These are phyloP conservation scores for Scolanthus callimorphus DNA, from an alignment of 92 coral and sea anemone genomes.

Conservation along the genomic window DNA sequence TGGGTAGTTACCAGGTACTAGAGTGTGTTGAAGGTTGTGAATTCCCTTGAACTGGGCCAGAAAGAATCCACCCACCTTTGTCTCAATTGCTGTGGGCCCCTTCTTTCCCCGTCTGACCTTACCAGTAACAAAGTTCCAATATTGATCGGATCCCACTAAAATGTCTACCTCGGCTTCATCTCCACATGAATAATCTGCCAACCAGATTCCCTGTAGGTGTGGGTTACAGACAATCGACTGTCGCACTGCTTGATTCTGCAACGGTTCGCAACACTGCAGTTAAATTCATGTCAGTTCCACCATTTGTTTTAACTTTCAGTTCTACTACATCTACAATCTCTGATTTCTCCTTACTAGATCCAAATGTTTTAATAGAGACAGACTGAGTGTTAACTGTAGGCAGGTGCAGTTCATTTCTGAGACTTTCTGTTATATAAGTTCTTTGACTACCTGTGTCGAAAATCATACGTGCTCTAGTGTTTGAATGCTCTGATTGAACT, in stretches of 20 bases:
- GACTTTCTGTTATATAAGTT: slow-evolving; percentile 22
- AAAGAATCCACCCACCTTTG: too few relatives aligned
- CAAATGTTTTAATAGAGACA: slow-evolving; percentile 45
- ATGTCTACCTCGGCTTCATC: too few relatives aligned
- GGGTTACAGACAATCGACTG: neutral
- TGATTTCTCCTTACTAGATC: slow-evolving; percentile 21
- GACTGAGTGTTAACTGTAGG: slow-evolving; percentile 28
- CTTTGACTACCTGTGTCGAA: slow-evolving; percentile 50
- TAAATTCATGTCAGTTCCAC: neutral
- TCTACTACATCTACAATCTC: slow-evolving; percentile 24
- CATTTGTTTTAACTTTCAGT: slow-evolving; percentile 6
- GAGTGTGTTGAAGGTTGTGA: slow-evolving; percentile 4
- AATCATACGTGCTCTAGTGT: slow-evolving; percentile 15
- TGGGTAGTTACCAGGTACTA: slow-evolving; percentile 31
- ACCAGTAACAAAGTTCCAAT: too few relatives aligned
- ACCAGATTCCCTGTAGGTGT: slow-evolving; percentile 6
- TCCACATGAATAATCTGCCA: too few relatives aligned
- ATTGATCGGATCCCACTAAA: too few relatives aligned
- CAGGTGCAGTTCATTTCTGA: slow-evolving; percentile 19
- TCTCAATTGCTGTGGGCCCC: too few relatives aligned
- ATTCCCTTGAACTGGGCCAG: slow-evolving; percentile 29
- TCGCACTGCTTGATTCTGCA: slow-evolving; percentile 5
- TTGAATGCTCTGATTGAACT: slow-evolving; percentile 5
- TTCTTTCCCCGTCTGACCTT: too few relatives aligned
- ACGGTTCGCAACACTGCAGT: slow-evolving; percentile 25